phyloP scores from a whole-genome alignment of 2,888 invertebrate species.

The Rotaria socialis region DNA sequence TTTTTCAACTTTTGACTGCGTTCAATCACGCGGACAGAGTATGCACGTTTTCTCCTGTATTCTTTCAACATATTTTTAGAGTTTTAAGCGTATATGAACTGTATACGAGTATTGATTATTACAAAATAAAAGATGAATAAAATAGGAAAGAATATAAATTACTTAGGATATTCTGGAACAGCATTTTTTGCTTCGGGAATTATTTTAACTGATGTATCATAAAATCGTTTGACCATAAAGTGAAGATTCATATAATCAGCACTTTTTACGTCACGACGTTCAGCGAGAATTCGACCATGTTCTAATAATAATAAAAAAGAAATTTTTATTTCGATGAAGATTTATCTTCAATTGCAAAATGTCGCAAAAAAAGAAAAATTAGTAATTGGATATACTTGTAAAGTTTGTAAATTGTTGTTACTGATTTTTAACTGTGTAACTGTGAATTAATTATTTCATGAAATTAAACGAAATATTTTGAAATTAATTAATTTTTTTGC shows the following conservation, averaged over 20 bases:
- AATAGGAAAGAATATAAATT: slow-evolving; percentile 50
- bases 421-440: too few species aligned
- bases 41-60: not conserved
- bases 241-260: slow-evolving; percentile 99
- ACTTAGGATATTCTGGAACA: slow-evolving; percentile 93
- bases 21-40: not conserved
- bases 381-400: too few species aligned
- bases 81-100: not conserved
- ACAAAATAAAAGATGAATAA: too few species aligned
- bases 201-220: slow-evolving; percentile 94
- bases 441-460: too few species aligned
- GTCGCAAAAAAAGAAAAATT: too few species aligned
- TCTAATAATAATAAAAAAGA: slow-evolving; percentile 63
- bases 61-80: not conserved
- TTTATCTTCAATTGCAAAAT: too few species aligned
- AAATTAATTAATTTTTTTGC: too few species aligned
- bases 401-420: too few species aligned
- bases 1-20: not conserved
- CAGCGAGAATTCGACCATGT: slow-evolving; percentile 71
- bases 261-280: slow-evolving; percentile 84
- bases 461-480: too few species aligned
- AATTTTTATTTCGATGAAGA: too few species aligned
- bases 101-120: not conserved
- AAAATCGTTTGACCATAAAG: slow-evolving; percentile 97
- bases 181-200: slow-evolving; percentile 85